Evolutionary conservation across 1,140 invertebrate species (phyloP).

Genomic region (Bombyx mandarina): DNA sequence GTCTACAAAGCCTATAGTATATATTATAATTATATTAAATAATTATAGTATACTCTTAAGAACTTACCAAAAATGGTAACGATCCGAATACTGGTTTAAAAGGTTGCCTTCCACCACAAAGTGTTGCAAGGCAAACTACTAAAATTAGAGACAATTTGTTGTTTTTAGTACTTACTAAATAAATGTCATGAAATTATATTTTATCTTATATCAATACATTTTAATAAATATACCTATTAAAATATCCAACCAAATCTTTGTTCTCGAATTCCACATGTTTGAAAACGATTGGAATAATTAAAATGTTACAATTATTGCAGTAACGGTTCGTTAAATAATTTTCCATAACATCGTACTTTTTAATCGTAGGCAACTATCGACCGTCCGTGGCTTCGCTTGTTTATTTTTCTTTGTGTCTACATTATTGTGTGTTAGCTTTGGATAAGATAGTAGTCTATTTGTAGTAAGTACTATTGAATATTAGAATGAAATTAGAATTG

Average conservation of each 20-base stretch:
- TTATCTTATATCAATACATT: conserved; percentile 1
- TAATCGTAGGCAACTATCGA: no score
- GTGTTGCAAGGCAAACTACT: conserved; percentile 9
- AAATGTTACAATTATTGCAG: background rate
- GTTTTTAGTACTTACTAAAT: background rate
- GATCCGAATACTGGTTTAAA: conserved; percentile 29
- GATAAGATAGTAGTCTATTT: no score
- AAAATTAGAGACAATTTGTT: conserved; percentile 5
- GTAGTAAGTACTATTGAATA: no score
- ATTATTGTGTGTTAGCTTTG: no score
- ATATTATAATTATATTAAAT: no score
- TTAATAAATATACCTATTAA: conserved; percentile 1
- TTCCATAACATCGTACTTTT: no score
- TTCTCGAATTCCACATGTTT: background rate
- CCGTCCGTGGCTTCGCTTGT: no score
- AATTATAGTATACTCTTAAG: background rate
- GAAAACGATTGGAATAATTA: background rate
- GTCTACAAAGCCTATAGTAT: no score
- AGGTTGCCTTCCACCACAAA: conserved; percentile 24
- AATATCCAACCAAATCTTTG: background rate
- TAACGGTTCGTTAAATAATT: background rate
- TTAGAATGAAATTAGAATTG: no score
- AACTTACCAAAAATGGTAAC: conserved; percentile 38
- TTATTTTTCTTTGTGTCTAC: no score
- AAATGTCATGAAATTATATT: conserved; percentile 1